These are phyloP conservation scores for Dissostichus mawsoni DNA, from an alignment of 2,113 vertebrate species.

Conservation along the genomic window DNA sequence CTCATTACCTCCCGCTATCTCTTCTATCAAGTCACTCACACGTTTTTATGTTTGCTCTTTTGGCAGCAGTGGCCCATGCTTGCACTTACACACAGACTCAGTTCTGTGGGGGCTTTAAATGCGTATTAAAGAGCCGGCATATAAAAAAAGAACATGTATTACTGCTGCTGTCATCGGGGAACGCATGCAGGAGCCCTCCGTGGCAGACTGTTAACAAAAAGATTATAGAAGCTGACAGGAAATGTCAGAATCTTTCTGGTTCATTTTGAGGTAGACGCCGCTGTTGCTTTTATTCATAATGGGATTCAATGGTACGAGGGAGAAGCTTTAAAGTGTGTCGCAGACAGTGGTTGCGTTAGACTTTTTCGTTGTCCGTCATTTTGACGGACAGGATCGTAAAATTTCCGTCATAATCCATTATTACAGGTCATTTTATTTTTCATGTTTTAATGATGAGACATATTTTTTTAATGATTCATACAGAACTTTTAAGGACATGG, in stretches of 20 bases:
- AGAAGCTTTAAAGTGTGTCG: neutral
- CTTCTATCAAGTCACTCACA: constrained; percentile 62
- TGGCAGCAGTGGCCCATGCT: constrained; percentile 8
- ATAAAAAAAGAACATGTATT: constrained; percentile 68
- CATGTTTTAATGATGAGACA: no score
- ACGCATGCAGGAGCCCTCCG: constrained; percentile 6
- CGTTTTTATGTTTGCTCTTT: constrained; percentile 49
- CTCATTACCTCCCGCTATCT: constrained; percentile 55
- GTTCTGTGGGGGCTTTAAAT: constrained; percentile 35
- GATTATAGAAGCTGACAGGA: constrained; percentile 47
- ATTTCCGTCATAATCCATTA: no score
- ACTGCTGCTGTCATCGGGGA: constrained; percentile 5
- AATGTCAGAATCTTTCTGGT: constrained; percentile 4
- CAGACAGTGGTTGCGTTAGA: no score
- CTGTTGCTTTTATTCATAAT: constrained; percentile 24
- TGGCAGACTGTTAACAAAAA: constrained; percentile 35
- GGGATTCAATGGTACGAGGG: constrained; percentile 6
- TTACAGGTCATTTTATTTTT: no score
- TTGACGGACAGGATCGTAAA: no score
- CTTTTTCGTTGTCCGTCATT: no score
- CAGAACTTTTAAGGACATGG: no score
- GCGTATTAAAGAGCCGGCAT: constrained; percentile 48
- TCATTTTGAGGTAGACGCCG: neutral
- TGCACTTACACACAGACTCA: constrained; percentile 7
- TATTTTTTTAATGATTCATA: no score